These are phyloP conservation scores for Telenomus remus DNA, from an alignment of 1,140 invertebrate genomes.

Conservation along the genomic window DNA sequence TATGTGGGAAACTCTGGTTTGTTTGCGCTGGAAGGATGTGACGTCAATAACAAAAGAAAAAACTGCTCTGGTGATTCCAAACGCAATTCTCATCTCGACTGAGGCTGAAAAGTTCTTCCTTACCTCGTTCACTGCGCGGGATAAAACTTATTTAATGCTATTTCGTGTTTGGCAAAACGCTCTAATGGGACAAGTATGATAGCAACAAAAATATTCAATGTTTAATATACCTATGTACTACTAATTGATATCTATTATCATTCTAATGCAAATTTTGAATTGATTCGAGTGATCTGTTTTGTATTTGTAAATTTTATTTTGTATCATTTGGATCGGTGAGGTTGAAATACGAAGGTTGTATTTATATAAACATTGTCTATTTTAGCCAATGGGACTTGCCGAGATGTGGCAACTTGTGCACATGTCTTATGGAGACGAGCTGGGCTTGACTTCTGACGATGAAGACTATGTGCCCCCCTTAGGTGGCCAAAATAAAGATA, in stretches of 20 bases:
- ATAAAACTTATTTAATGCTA: constrained; percentile 95
- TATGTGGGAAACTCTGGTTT: constrained; percentile 91
- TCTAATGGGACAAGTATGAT: constrained; percentile 87
- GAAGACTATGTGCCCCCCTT: constrained; percentile 85
- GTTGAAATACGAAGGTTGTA: neutral
- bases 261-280: too few relatives aligned
- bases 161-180: constrained; percentile 97
- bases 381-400: constrained; percentile 85
- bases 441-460: constrained; percentile 94
- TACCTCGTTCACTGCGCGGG: constrained; percentile 92
- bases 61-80: constrained; percentile 94
- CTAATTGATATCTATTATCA: too few relatives aligned
- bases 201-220: constrained; percentile 4
- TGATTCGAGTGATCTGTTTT: too few relatives aligned
- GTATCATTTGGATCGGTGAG: neutral
- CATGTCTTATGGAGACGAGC: constrained; percentile 92
- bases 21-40: constrained; percentile 90
- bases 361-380: constrained; percentile 5
- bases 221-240: neutral
- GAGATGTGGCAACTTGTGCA: constrained; percentile 94
- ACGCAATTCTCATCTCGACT: constrained; percentile 92
- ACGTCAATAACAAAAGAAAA: constrained; percentile 94
- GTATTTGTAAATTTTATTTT: too few relatives aligned
- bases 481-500: constrained; percentile 76
- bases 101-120: constrained; percentile 93